Base-by-base conservation (phyloP, 2,113 vertebrate genomes). In the Anoura caudifer region DNA sequence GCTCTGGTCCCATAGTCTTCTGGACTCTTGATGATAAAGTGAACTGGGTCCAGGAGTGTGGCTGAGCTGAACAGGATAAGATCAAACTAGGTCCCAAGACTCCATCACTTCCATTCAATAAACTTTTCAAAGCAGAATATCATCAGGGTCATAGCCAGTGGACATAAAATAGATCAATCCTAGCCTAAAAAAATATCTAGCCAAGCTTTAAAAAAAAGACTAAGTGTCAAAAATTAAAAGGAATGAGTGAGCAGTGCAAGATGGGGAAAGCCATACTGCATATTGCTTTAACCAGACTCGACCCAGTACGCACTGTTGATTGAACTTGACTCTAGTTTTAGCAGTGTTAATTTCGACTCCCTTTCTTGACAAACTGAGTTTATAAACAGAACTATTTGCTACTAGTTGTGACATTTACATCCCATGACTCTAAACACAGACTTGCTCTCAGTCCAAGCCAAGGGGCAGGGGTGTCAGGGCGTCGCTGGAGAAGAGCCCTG, bases 361-460 rank as follows among this genome's bases (percentile, higher is more conserved):
- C 13, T 94, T 97, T 97, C 96, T 96, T 43, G 97, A 96, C 94
- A 72, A 94, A 38, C 61, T 88, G 61, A 79, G 80, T 98, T 98
- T 98, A 98, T 98, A 98, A 98, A 97, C 75, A 96, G 22, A 77
- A 87, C 59, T 97, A 98, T 98, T 98, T 98, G 96, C 90, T 97
- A 94, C 95, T 97, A 98, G 98, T 95, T 98, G 90, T 77, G 96
- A 96, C 85, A 96, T 96, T 97, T 97, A 96, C 97, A 94, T 94
- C 95, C 81, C 95, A 96, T 96, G 94, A 95, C 88, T 97, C 31
- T 92, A 94, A 98, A 98, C 95, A 98, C 96, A 97, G 97, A 97
- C 90, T 92, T 87, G 79, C 96, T 96, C 97, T 98, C 89, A 98
- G 90, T 87, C 52, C 4, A 61, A 50, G 41, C 50, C 11, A 38